phyloP scores from a whole-genome alignment of 2,888 invertebrate genomes.

The Drosophila pseudotalamancana region DNA sequence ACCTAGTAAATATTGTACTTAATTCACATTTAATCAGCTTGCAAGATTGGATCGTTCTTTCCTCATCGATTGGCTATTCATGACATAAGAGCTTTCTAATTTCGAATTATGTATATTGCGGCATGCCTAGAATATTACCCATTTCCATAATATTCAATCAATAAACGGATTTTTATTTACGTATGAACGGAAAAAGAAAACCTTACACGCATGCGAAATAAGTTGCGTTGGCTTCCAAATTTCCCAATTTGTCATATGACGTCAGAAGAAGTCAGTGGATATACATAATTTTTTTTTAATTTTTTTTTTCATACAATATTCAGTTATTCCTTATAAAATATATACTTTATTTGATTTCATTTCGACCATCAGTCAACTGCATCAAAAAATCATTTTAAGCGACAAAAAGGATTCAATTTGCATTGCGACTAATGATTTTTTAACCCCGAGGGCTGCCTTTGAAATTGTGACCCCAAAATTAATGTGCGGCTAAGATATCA shows the following conservation, averaged over 20 bases:
- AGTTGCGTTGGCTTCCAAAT: constrained; percentile 16
- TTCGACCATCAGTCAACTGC: no score
- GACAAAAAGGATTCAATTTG: no score
- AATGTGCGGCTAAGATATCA: no score
- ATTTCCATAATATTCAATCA: constrained; percentile 9
- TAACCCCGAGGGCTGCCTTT: no score
- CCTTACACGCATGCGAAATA: constrained; percentile 41
- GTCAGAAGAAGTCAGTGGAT: constrained; percentile 11
- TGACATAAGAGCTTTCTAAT: constrained; percentile 45
- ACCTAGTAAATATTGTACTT: no score
- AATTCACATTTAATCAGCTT: no score
- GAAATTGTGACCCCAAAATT: no score
- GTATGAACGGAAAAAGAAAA: constrained; percentile 34
- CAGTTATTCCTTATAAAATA: background rate
- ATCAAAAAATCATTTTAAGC: no score
- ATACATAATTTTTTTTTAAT: no score
- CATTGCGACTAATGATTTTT: no score
- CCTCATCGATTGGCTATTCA: constrained; percentile 35
- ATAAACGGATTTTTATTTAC: constrained; percentile 37
- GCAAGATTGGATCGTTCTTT: background rate
- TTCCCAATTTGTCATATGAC: constrained; percentile 26
- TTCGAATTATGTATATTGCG: constrained; percentile 36
- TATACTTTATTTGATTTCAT: no score
- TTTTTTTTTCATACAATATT: no score
- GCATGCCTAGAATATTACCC: constrained; percentile 41